These are phyloP conservation scores for Alexandromys fortis DNA, from an alignment of 2,113 vertebrate species.

Conservation along the genomic window DNA sequence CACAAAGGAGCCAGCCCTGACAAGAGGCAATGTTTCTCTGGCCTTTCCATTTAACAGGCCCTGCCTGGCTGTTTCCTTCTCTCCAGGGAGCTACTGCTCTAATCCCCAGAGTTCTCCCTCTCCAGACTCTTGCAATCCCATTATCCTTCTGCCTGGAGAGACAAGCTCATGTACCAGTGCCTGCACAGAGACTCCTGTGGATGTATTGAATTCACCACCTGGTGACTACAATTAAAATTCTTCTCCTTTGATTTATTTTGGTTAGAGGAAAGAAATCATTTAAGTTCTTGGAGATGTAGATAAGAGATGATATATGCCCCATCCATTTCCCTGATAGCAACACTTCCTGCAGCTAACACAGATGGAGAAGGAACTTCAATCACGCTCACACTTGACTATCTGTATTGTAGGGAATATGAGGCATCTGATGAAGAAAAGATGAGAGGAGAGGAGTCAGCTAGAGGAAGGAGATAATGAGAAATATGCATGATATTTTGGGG, in stretches of 20 bases:
- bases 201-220: constrained; percentile 64
- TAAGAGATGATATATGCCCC: constrained; percentile 68
- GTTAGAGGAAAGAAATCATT: constrained; percentile 68
- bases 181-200: neutral
- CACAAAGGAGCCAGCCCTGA: neutral
- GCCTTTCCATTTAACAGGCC: constrained; percentile 46
- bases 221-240: constrained; percentile 72
- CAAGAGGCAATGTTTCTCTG: neutral
- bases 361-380: constrained; percentile 69
- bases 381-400: constrained; percentile 53
- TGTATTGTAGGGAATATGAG: constrained; percentile 28
- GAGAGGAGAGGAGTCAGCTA: neutral
- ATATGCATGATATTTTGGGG: constrained; percentile 8
- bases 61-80: constrained; percentile 31
- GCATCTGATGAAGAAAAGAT: neutral
- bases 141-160: constrained; percentile 65
- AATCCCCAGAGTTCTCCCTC: constrained; percentile 38
- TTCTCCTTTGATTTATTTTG: constrained; percentile 77
- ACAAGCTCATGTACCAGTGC: neutral
- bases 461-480: constrained; percentile 49
- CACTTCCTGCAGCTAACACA: constrained; percentile 61
- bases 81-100: neutral
- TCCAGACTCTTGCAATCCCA: neutral
- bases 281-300: constrained; percentile 72
- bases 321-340: constrained; percentile 68